Percentiles rank a stretch among this genome's conserved stretches.
phyloP scores from a whole-genome alignment of 2,797 vertebrate species.

The Acrossocheilus fasciatus region DNA sequence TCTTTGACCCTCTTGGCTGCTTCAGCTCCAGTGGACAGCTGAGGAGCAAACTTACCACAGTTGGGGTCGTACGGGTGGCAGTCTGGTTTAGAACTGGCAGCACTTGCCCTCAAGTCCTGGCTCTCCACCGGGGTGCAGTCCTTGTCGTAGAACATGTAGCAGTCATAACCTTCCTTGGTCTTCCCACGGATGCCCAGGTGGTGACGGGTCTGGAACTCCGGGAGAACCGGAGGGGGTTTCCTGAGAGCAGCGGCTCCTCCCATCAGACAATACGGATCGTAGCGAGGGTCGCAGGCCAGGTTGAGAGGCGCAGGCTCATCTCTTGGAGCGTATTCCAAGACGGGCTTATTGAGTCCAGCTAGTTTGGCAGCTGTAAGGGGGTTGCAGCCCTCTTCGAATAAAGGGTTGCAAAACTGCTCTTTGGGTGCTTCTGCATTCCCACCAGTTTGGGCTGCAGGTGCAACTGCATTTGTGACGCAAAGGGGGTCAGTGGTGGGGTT shows the following conservation, averaged over 20 bases:
- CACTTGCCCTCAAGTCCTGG: constrained; percentile 49
- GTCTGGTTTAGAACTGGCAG: constrained; percentile 55
- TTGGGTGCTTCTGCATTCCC: constrained; percentile 58
- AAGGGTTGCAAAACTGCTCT: constrained; percentile 79
- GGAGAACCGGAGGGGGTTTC: constrained; percentile 67
- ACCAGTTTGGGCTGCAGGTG: constrained; percentile 65
- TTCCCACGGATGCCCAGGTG: constrained; percentile 76
- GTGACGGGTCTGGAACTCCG: constrained; percentile 77
- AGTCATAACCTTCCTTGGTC: constrained; percentile 83
- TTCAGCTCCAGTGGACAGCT: constrained; percentile 7
- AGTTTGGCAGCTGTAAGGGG: constrained; percentile 78
- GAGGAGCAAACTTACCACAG: constrained; percentile 71
- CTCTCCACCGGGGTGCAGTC: constrained; percentile 75
- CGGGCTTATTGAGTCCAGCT: constrained; percentile 73
- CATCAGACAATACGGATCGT: constrained; percentile 77
- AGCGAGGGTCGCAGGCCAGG: constrained; percentile 75
- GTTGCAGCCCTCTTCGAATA: constrained; percentile 79
- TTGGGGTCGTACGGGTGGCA: constrained; percentile 81
- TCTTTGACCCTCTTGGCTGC: constrained; percentile 56
- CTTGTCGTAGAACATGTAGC: constrained; percentile 82
- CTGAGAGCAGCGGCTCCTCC: constrained; percentile 71
- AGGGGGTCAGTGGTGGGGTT: constrained; percentile 79
- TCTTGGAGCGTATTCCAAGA: constrained; percentile 71
- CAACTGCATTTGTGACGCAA: constrained; percentile 65
- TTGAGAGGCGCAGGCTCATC: constrained; percentile 60